These are phyloP conservation scores for Heteropelma amictum DNA, from an alignment of 2,888 invertebrate species.

Conservation along the genomic window DNA sequence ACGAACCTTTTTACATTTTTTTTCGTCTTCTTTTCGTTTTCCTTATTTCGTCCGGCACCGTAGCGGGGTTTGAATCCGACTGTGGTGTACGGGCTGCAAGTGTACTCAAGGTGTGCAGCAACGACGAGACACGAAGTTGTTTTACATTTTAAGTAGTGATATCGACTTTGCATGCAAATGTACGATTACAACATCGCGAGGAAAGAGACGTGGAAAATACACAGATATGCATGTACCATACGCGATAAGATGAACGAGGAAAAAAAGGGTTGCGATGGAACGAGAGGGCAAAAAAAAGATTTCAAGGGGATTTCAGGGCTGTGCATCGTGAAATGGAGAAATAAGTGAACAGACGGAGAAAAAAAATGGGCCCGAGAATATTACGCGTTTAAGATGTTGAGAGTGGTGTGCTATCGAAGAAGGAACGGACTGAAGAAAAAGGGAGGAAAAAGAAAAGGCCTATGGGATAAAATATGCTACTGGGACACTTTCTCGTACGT, in stretches of 20 bases:
- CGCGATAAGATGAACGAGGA: not conserved
- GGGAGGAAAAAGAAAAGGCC: conserved; percentile 46
- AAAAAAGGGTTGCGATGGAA: conserved; percentile 32
- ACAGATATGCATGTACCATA: conserved; percentile 3
- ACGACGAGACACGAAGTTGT: conserved; percentile 70
- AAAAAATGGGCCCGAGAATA: not conserved
- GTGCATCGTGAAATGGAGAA: conserved; percentile 28
- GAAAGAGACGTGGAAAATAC: conserved; percentile 18
- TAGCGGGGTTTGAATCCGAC: conserved; percentile 33
- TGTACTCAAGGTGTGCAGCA: conserved; percentile 45
- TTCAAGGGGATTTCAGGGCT: conserved; percentile 31
- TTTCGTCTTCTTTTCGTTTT: conserved; percentile 35
- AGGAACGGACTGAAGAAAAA: conserved; percentile 28
- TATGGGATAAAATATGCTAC: conserved; percentile 67
- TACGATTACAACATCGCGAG: conserved; percentile 77
- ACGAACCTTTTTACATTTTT: conserved; percentile 29
- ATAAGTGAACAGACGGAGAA: conserved; percentile 28
- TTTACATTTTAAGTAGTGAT: conserved; percentile 79
- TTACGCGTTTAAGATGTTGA: no score
- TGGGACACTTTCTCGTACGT: conserved; percentile 61
- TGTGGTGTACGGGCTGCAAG: conserved; percentile 38
- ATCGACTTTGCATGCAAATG: conserved; percentile 81
- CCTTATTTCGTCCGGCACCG: conserved; percentile 10
- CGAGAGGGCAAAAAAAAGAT: not conserved
- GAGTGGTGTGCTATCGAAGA: no score